Evolutionary conservation across 2,113 vertebrate species (phyloP), one percentile per base, ranked within the genome.

Genomic region (Peromyscus californicus): DNA sequence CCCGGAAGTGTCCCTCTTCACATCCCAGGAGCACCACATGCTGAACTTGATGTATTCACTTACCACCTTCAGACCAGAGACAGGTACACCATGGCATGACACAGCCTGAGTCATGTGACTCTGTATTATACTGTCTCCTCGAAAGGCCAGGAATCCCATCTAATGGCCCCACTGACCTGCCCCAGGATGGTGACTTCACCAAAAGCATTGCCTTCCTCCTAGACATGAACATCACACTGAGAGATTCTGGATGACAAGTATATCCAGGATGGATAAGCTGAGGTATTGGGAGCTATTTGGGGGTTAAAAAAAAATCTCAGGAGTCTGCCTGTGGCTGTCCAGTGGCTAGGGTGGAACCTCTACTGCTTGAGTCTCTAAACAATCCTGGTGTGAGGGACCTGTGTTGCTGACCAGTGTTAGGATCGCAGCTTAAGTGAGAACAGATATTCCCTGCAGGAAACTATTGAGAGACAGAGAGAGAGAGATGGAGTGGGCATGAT

Each of bases 351-450:
- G n/a, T n/a, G 19, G 48, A 24, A 3, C 76, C 59, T 51, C 45
- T 26, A 4, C 2, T 0, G 61, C 39, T 39, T n/a, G 3, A 5
- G 26, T 54, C 59, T 42, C 75, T 7, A 12, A 22, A 72, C 1
- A 6, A 45, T 33, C 21, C 3, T 1, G 1, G 17, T 1, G 33
- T n/a, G 16, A 70, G 4, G 7, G 80, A 7, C 10, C 54, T 54
- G 12, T 63, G 36, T 54, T 33, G 17, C 57, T 61, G 48, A 39
- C 36, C 65, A 59, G 16, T 0, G 5, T 10, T 33, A 24, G 29
- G 15, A 24, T 65, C 83, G 10, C 61, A 65, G 26, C 8, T 26
- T 67, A 45, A 67, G 29, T 45, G 16, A 86, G 39, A 65, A 33
- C 2, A 11, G 16, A 24, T 17, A 7, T 10, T 61, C 1, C 45